Evolutionary conservation across 2,113 vertebrate species (phyloP).

Genomic region (Ovibos moschatus): DNA sequence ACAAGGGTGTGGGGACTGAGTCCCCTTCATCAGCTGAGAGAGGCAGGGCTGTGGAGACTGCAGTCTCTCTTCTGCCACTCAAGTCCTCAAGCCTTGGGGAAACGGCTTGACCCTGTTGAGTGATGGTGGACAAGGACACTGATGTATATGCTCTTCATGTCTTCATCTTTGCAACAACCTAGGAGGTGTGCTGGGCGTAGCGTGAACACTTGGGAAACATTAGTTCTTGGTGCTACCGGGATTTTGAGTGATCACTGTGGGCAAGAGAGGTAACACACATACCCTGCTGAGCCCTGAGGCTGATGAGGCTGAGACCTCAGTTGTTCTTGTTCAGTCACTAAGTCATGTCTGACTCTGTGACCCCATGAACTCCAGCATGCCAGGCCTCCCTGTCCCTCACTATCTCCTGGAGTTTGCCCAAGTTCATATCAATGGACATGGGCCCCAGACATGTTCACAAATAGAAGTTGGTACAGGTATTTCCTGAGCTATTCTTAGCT

Average conservation of each 20-base stretch:
- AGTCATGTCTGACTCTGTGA: background rate
- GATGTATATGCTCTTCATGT: accelerated
- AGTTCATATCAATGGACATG: background rate
- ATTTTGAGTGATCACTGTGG: accelerated
- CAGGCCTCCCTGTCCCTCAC: background rate
- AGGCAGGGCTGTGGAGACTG: background rate
- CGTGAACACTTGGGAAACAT: background rate
- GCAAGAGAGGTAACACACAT: accelerated
- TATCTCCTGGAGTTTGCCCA: background rate
- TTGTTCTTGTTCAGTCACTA: background rate
- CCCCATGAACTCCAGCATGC: accelerated
- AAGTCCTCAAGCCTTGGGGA: background rate
- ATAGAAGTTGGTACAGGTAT: accelerated
- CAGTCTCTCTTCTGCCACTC: background rate
- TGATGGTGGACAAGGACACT: accelerated
- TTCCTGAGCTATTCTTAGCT: background rate
- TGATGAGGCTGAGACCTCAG: accelerated
- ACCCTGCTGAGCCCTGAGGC: background rate
- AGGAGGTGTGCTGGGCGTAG: accelerated
- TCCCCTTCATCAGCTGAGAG: accelerated
- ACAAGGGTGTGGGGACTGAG: accelerated
- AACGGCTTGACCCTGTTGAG: accelerated
- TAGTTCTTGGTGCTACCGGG: accelerated
- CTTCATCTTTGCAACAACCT: background rate
- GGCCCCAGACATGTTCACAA: accelerated